A percentile compares a stretch with the other conserved stretches of the same genome.
These are phyloP conservation scores for Hylomyscus alleni DNA, from an alignment of 2,797 vertebrate species.

Conservation along the genomic window DNA sequence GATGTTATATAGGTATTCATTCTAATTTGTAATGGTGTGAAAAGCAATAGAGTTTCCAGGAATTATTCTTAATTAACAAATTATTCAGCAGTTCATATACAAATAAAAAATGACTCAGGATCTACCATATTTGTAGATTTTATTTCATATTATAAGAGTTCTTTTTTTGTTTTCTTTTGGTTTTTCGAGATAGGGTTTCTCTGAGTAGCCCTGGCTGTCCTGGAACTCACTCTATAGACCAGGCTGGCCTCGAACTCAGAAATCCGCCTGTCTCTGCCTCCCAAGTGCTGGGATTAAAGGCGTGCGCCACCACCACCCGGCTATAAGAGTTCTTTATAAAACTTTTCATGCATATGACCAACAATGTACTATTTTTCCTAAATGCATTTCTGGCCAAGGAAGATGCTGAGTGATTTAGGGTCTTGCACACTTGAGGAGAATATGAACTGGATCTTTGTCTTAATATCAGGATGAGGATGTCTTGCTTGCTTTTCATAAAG, in stretches of 20 bases:
- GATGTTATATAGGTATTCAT: neutral
- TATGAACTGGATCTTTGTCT: neutral
- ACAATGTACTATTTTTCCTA: neutral
- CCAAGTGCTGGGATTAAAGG: too few species aligned
- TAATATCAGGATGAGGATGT: too few species aligned
- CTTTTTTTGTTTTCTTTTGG: too few species aligned
- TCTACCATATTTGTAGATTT: constrained; percentile 10
- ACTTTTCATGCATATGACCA: neutral
- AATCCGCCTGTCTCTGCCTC: too few species aligned
- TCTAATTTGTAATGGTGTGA: neutral
- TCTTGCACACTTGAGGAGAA: neutral
- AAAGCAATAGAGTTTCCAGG: neutral
- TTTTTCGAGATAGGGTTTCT: too few species aligned
- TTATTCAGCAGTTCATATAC: neutral
- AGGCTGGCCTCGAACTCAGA: too few species aligned
- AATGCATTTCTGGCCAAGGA: constrained; percentile 1
- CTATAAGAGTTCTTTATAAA: constrained; percentile 35
- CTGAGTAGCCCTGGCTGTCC: too few species aligned
- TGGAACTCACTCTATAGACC: too few species aligned
- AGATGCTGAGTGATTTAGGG: neutral
- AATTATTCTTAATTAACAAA: neutral
- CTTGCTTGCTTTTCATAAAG: neutral
- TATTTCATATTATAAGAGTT: constrained; percentile 36
- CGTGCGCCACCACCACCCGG: too few species aligned
- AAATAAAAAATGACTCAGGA: neutral